A percentile compares a stretch with the other conserved stretches of the same genome.
Conservation (phyloP, 92 coral and sea anemone species). For the Phenganax stokvisi region DNA sequence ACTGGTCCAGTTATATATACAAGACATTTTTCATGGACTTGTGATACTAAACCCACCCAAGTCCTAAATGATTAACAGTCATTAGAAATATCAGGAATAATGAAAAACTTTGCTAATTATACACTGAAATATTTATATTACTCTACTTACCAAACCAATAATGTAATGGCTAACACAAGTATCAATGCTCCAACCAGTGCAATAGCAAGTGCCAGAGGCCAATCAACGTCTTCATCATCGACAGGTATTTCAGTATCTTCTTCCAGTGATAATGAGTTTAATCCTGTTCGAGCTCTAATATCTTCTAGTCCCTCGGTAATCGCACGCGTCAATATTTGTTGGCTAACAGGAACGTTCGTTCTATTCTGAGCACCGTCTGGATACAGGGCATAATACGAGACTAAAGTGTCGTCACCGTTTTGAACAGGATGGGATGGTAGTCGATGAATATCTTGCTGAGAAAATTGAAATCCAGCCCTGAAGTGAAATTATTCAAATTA, state of each 20-base stretch:
- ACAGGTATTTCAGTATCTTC: not conserved
- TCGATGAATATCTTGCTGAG: slow-evolving; percentile 13
- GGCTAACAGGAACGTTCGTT: not conserved
- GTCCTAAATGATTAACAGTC: too few species aligned
- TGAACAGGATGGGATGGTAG: slow-evolving; percentile 15
- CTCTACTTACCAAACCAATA: not conserved
- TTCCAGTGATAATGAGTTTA: not conserved
- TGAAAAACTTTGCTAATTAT: too few species aligned
- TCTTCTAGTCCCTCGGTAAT: not conserved
- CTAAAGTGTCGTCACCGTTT: not conserved
- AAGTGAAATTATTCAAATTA: not conserved
- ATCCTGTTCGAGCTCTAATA: not conserved
- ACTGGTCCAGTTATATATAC: too few species aligned
- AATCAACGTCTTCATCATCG: slow-evolving; percentile 2
- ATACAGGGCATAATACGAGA: slow-evolving; percentile 17
- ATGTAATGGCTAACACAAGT: not conserved
- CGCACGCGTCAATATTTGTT: not conserved
- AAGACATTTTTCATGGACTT: too few species aligned
- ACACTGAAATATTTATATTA: too few species aligned
- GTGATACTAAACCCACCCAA: too few species aligned
- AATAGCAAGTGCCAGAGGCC: slow-evolving; percentile 13
- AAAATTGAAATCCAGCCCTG: slow-evolving; percentile 9
- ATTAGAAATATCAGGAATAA: too few species aligned
- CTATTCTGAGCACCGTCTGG: not conserved
- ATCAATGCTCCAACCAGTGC: slow-evolving; percentile 13